phyloP scores from a whole-genome alignment of 2,797 vertebrate genomes.

The Bradypodion ventrale region DNA sequence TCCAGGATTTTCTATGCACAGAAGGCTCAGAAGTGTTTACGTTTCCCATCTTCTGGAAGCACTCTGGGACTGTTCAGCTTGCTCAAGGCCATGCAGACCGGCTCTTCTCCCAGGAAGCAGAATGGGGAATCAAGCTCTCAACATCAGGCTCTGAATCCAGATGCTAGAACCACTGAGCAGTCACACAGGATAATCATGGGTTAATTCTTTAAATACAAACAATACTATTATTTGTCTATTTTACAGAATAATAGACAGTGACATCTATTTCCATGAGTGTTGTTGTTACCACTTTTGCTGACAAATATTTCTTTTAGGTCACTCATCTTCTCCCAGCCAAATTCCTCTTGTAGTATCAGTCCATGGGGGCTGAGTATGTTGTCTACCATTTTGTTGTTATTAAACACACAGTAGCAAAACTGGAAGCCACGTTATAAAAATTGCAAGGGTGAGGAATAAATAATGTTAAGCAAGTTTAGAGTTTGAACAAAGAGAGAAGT shows the following conservation, averaged over 20 bases:
- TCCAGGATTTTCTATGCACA: no score
- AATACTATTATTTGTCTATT: neutral
- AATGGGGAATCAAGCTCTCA: no score
- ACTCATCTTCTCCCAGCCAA: constrained; percentile 29
- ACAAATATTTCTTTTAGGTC: constrained; percentile 8
- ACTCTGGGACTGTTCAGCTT: no score
- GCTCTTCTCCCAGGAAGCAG: no score
- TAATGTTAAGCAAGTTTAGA: constrained; percentile 49
- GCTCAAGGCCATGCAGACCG: no score
- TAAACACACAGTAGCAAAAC: constrained; percentile 33
- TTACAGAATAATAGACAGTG: neutral
- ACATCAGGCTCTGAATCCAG: no score
- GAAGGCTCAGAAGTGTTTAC: no score
- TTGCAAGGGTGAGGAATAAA: constrained; percentile 44
- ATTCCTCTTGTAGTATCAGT: constrained; percentile 51
- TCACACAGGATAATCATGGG: neutral
- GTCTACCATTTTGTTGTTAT: constrained; percentile 29
- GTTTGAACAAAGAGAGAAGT: constrained; percentile 27
- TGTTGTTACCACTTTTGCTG: neutral
- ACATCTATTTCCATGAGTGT: neutral
- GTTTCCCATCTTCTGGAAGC: no score
- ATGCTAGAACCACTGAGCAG: no score
- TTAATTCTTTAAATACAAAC: neutral
- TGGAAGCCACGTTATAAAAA: constrained; percentile 50
- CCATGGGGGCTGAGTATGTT: constrained; percentile 28